These are phyloP conservation scores for Pheosia tremula DNA, from an alignment of 2,888 invertebrate genomes.

Conservation along the genomic window DNA sequence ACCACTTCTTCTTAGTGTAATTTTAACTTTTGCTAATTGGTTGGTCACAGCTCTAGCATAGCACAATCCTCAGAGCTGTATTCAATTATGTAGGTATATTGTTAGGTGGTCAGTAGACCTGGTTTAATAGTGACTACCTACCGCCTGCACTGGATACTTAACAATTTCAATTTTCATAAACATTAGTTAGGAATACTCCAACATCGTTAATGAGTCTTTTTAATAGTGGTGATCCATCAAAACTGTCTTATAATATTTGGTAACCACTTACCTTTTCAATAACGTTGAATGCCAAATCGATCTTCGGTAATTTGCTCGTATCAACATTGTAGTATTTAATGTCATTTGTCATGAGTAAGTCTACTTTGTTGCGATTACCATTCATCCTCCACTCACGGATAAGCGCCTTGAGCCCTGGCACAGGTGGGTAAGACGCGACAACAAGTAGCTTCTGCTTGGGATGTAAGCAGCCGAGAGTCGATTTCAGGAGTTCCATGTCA, in stretches of 20 bases:
- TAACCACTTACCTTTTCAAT: slow-evolving; percentile 19
- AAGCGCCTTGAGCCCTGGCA: slow-evolving; percentile 24
- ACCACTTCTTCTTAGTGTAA: no score
- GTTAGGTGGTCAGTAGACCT: no score
- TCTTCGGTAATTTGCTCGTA: slow-evolving; percentile 10
- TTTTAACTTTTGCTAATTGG: no score
- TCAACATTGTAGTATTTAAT: slow-evolving; percentile 6
- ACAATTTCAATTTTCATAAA: no score
- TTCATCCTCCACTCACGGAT: slow-evolving; percentile 30
- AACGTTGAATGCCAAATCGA: slow-evolving; percentile 19
- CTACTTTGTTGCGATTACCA: slow-evolving; percentile 15
- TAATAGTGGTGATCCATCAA: no score
- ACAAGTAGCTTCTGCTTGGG: slow-evolving; percentile 20
- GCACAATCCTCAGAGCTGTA: no score
- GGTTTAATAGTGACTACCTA: no score
- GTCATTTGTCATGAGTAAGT: slow-evolving; percentile 21
- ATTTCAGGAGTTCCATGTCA: slow-evolving; percentile 23
- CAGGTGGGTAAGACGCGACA: slow-evolving; percentile 27
- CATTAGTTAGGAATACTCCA: no score
- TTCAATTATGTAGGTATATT: no score
- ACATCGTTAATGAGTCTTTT: no score
- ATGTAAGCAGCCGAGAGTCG: slow-evolving; percentile 15
- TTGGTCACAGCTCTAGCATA: no score
- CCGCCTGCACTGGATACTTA: no score
- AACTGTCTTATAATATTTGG: not conserved